A percentile compares a stretch with the other conserved stretches of the same genome.
Conservation (phyloP, 2,888 invertebrate genomes). For the Venustoraphidia nigricollis region DNA sequence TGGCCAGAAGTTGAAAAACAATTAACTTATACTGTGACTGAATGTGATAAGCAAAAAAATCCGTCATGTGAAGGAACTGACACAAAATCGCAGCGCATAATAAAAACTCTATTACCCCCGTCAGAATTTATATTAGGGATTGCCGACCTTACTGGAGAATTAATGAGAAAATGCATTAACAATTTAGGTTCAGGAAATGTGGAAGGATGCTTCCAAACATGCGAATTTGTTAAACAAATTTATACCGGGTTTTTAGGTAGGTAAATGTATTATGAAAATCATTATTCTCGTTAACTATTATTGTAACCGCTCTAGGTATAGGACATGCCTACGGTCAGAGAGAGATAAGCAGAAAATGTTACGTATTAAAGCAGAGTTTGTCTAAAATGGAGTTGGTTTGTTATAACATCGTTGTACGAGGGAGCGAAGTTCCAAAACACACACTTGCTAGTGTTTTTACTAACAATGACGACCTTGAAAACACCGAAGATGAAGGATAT, state of each 20-base stretch:
- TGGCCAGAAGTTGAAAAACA: conserved; percentile 40
- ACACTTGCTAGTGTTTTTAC: conserved; percentile 41
- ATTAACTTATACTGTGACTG: conserved; percentile 28
- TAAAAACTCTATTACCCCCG: conserved; percentile 25
- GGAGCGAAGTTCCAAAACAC: conserved; percentile 62
- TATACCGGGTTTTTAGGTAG: conserved; percentile 45
- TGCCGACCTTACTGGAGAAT: conserved; percentile 76
- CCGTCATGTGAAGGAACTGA: conserved; percentile 8
- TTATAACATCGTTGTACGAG: conserved; percentile 63
- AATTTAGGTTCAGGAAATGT: conserved; percentile 62
- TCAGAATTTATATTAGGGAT: conserved; percentile 58
- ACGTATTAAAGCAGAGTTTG: conserved; percentile 57
- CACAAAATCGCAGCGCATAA: conserved; percentile 9
- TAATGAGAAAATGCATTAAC: conserved; percentile 80
- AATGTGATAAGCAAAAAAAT: conserved; percentile 9
- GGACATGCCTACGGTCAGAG: conserved; percentile 31
- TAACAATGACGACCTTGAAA: conserved; percentile 21
- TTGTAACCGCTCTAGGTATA: conserved; percentile 28
- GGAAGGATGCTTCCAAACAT: conserved; percentile 51
- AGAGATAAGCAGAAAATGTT: conserved; percentile 55
- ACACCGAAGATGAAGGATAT: conserved; percentile 34
- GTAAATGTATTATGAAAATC: not conserved
- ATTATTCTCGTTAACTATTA: conserved; percentile 8
- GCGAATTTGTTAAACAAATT: conserved; percentile 53
- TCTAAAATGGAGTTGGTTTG: conserved; percentile 72